These are phyloP conservation scores for Nesometra sesokonis DNA, from an alignment of 35 echinoderm and acorn worm genomes.

Conservation along the genomic window DNA sequence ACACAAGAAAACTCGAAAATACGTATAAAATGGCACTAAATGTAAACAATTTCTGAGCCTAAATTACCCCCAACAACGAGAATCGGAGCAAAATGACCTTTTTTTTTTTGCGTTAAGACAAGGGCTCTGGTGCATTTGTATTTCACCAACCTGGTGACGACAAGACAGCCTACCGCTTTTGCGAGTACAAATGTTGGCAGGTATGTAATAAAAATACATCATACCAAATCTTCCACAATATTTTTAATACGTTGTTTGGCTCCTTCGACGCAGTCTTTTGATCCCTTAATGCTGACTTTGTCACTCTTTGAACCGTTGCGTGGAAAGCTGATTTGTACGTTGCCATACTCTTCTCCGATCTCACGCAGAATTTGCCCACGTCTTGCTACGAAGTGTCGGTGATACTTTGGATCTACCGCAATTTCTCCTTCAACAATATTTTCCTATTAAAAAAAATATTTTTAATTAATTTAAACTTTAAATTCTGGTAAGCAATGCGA, in stretches of 20 bases:
- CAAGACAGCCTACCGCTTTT: too few relatives aligned
- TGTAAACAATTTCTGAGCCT: too few relatives aligned
- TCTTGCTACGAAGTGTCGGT: conserved; percentile 89
- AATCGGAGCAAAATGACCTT: too few relatives aligned
- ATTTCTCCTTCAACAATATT: conserved; percentile 76
- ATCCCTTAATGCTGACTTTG: conserved; percentile 58
- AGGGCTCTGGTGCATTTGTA: too few relatives aligned
- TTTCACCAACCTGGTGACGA: too few relatives aligned
- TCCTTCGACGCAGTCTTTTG: conserved; percentile 76
- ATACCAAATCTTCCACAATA: conserved; percentile 92
- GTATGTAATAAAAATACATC: neutral
- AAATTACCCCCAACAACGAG: too few relatives aligned
- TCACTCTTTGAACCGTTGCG: conserved; percentile 72
- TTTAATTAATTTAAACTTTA: too few relatives aligned
- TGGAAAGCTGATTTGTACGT: conserved; percentile 89
- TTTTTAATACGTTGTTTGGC: conserved; percentile 62
- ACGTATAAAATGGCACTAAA: too few relatives aligned
- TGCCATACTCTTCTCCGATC: conserved; percentile 86
- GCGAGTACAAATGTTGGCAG: too few relatives aligned
- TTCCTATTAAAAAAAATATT: conserved; percentile 44
- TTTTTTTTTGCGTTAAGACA: too few relatives aligned
- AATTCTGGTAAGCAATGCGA: too few relatives aligned
- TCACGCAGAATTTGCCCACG: conserved; percentile 81
- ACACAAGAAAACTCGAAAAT: too few relatives aligned
- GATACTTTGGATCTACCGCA: conserved; percentile 76